Percentiles rank a stretch among this genome's conserved stretches.
Conservation (phyloP, 2,797 vertebrate genomes). For the Coregonus suidteri region DNA sequence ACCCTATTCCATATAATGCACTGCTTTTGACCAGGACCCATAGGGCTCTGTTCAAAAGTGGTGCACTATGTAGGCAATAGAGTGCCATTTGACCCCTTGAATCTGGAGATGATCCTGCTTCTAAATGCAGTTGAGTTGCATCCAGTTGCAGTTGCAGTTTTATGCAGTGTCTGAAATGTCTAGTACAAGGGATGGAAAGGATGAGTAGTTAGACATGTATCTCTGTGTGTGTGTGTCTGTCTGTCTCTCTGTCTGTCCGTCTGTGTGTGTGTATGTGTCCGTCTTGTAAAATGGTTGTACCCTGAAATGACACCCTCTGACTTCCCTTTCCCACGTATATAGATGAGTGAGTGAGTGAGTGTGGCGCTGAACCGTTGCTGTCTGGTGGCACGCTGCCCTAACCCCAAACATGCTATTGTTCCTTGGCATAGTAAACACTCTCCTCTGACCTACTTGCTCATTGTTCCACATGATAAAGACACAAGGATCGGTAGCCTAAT, state of each 20-base stretch:
- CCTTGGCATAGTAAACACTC: conserved; percentile 22
- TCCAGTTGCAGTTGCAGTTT: not conserved
- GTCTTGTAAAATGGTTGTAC: not conserved
- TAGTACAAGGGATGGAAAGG: not conserved
- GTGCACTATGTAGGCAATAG: not conserved
- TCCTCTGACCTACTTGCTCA: conserved; percentile 12
- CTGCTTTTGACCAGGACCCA: no score
- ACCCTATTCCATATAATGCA: not conserved
- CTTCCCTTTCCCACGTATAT: not conserved
- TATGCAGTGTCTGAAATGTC: not conserved
- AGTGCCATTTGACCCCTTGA: not conserved
- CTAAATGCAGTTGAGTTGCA: not conserved
- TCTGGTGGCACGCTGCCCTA: not conserved
- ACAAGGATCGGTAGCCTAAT: not conserved
- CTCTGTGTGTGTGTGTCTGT: not conserved
- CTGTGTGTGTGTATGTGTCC: no score
- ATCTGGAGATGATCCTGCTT: not conserved
- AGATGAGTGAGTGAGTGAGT: not conserved
- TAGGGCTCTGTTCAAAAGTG: not conserved
- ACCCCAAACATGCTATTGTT: conserved; percentile 32
- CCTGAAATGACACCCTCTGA: not conserved
- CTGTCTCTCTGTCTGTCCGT: not conserved
- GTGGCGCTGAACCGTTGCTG: not conserved
- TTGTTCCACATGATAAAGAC: conserved; percentile 22
- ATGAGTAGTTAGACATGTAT: not conserved